A percentile compares a stretch with the other conserved stretches of the same genome.
These are phyloP conservation scores for Corapipo altera DNA, from an alignment of 2,113 vertebrate genomes.

Conservation along the genomic window DNA sequence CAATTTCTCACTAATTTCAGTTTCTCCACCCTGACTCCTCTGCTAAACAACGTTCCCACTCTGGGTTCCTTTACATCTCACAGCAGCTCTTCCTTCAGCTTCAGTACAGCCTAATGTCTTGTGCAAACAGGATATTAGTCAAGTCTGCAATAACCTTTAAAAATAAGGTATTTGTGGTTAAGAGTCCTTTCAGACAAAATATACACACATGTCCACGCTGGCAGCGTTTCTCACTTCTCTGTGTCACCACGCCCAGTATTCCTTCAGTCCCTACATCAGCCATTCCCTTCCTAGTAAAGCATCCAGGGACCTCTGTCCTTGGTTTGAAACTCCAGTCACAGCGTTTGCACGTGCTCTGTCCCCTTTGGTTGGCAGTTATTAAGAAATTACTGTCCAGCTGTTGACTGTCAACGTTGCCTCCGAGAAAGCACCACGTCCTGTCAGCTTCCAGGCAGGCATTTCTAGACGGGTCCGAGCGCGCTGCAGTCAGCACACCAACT, in stretches of 20 bases:
- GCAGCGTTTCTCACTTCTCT: neutral
- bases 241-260: neutral
- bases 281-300: neutral
- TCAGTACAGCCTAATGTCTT: rapidly evolving
- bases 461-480: rapidly evolving
- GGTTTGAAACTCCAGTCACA: neutral
- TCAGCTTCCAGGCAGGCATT: neutral
- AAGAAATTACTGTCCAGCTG: neutral
- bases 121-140: neutral
- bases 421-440: neutral
- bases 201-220: rapidly evolving
- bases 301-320: neutral
- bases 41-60: neutral
- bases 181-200: neutral
- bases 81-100: neutral
- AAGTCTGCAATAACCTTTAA: neutral
- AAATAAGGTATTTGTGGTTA: neutral
- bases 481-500: rapidly evolving
- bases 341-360: rapidly evolving
- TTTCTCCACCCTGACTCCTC: neutral
- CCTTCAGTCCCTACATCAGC: neutral
- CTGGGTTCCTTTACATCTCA: neutral
- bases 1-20: neutral
- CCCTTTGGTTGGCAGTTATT: neutral
- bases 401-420: neutral